Evolutionary conservation across 2,888 invertebrate species (phyloP), one percentile per base, ranked within the genome.

Genomic region (Clistopyga incitator): DNA sequence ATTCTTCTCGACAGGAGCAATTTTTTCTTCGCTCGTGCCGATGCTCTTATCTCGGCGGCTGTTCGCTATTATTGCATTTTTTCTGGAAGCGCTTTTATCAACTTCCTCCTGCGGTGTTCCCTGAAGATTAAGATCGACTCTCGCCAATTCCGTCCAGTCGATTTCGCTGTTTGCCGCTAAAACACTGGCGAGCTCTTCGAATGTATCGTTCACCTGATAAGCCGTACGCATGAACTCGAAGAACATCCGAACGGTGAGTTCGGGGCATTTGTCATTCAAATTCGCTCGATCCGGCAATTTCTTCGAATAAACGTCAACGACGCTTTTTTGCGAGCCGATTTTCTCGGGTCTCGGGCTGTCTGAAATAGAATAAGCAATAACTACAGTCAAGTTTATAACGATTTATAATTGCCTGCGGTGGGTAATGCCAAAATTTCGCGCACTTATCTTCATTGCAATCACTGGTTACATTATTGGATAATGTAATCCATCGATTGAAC

Each of bases 151-250:
- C 47, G 93, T 90, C 95, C 95, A 95, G 85, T 94, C 93, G 34
- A 94, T 93, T 79, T 94, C 94, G 81, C 94, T 94, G 20, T 92
- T 92, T 82, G 87, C 86, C 10, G 88, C 86, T 15, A 92, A 82
- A 20, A 90, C 87, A 15, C 92, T 89, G 0, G 94, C 90, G 45
- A 94, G 88, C 42, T 92, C 93, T 85, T 94, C 94, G 64, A 94
- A 91, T 84, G 92, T 94, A 52, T 94, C 94, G 79, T 94, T 94
- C 3, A 96, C 95, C 93, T 96, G 96, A 92, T 96, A 96, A 0
- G 96, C 96, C 8, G 96, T 96, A 91, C 95, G 95, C 94, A 96
- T 94, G 90, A 96, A 96, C 89, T 96, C 96, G 88, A 96, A 95
- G 90, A 96, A 96, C 88, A 96, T 95, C 91, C 95, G 95, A 8